Conservation (phyloP, 2,888 invertebrate genomes). For the Globia sparganii region DNA sequence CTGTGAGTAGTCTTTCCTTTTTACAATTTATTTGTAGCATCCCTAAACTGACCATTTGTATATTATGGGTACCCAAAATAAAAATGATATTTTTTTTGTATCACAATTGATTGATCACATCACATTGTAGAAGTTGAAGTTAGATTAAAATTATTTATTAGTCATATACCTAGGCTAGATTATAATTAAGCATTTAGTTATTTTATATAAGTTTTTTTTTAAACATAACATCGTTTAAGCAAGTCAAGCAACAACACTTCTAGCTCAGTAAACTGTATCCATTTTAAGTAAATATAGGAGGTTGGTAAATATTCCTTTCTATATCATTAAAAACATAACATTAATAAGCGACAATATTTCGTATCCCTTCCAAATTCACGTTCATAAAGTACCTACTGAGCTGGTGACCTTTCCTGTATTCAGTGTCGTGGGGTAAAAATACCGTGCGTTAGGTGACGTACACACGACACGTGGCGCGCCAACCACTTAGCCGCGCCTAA, state of each 20-base stretch:
- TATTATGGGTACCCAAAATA: background rate
- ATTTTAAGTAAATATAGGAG: background rate
- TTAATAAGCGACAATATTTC: background rate
- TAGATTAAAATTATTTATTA: background rate
- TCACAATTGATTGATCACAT: background rate
- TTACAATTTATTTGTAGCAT: background rate
- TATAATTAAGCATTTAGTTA: background rate
- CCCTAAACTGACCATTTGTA: background rate
- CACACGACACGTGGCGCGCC: conserved; percentile 56
- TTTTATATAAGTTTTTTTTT: background rate
- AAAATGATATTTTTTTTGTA: too few species aligned
- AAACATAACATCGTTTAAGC: background rate
- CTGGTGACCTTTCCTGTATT: conserved; percentile 29
- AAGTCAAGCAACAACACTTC: background rate
- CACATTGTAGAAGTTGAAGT: background rate
- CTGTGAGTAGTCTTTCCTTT: background rate
- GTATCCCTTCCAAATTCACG: background rate
- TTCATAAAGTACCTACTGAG: conserved; percentile 16
- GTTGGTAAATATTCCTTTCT: background rate
- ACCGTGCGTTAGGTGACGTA: conserved; percentile 30
- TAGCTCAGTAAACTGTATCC: too few species aligned
- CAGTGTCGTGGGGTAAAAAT: conserved; percentile 48
- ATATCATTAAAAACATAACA: background rate
- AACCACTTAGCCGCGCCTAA: conserved; percentile 63
- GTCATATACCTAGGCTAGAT: too few species aligned